A percentile compares a stretch with the other conserved stretches of the same genome.
Conservation (phyloP, 2,888 invertebrate genomes). For the Limenitis camilla region DNA sequence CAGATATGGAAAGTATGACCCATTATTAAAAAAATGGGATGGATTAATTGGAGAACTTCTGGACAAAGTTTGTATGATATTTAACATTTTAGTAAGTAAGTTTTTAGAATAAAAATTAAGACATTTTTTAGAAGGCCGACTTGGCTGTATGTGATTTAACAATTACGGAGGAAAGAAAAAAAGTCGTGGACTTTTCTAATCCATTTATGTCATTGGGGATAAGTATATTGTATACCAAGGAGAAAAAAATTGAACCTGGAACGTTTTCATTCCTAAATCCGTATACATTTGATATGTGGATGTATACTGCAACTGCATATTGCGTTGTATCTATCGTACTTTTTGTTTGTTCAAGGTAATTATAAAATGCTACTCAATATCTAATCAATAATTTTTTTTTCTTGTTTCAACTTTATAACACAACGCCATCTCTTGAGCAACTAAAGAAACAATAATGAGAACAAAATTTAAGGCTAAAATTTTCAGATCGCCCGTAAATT, state of each 20-base stretch:
- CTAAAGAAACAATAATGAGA: too few species aligned
- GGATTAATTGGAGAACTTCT: slow-evolving; percentile 57
- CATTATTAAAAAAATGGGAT: slow-evolving; percentile 51
- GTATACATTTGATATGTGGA: slow-evolving; percentile 88
- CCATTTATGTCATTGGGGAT: slow-evolving; percentile 97
- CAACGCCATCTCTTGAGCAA: too few species aligned
- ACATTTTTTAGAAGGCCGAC: slow-evolving; percentile 49
- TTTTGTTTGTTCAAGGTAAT: slow-evolving; percentile 84
- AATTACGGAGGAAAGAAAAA: slow-evolving; percentile 92
- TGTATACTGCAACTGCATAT: slow-evolving; percentile 90
- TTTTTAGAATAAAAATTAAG: not conserved
- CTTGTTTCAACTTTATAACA: not conserved
- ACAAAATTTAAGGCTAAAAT: too few species aligned
- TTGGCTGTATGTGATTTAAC: slow-evolving; percentile 81
- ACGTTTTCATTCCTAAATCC: slow-evolving; percentile 92
- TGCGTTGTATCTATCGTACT: slow-evolving; percentile 86
- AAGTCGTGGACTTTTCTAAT: slow-evolving; percentile 93
- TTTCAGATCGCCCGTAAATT: too few species aligned
- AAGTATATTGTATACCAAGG: slow-evolving; percentile 88
- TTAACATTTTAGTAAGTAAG: not conserved
- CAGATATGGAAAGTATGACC: slow-evolving; percentile 41
- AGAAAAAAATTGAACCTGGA: slow-evolving; percentile 82
- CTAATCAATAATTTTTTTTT: not conserved
- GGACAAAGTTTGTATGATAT: slow-evolving; percentile 48
- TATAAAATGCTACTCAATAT: not conserved